These are phyloP conservation scores for Spodoptera littoralis DNA, from an alignment of 2,888 invertebrate genomes.

Conservation along the genomic window DNA sequence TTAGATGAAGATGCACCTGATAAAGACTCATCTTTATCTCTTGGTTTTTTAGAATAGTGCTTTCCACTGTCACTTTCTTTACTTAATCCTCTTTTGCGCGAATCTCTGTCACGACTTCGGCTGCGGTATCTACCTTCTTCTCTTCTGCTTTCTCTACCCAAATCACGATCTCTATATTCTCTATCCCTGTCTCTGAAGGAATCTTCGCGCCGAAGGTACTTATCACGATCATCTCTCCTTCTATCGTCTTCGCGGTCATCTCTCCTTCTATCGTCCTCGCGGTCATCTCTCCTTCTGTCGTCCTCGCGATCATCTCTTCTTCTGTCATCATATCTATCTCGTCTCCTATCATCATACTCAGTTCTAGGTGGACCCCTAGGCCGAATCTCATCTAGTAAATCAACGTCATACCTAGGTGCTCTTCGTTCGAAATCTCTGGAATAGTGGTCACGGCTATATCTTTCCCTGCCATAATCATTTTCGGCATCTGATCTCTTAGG, in stretches of 20 bases:
- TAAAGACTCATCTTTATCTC: conserved; percentile 55
- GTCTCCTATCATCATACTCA: conserved; percentile 55
- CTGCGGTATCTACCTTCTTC: conserved; percentile 61
- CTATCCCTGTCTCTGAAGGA: conserved; percentile 60
- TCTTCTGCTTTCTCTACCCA: conserved; percentile 57
- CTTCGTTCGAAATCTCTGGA: conserved; percentile 67
- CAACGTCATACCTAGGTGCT: conserved; percentile 59
- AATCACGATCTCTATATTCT: conserved; percentile 61
- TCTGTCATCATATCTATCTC: conserved; percentile 50
- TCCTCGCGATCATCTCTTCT: conserved; percentile 50
- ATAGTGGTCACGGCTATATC: conserved; percentile 64
- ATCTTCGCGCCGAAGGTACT: conserved; percentile 57
- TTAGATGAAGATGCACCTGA: conserved; percentile 61
- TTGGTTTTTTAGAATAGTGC: conserved; percentile 66
- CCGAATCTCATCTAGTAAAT: conserved; percentile 47
- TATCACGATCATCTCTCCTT: conserved; percentile 60
- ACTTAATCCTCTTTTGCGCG: conserved; percentile 76
- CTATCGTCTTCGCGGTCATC: conserved; percentile 11
- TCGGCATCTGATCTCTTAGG: conserved; percentile 67
- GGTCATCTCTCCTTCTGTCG: conserved; percentile 57
- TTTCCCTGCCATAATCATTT: conserved; percentile 61
- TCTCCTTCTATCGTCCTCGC: conserved; percentile 49
- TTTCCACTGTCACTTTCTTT: conserved; percentile 71
- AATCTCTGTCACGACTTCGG: conserved; percentile 75
- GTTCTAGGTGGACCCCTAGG: conserved; percentile 55